These are phyloP conservation scores for Poecilobothrus nobilitatus DNA, from an alignment of 2,888 invertebrate genomes.

Conservation along the genomic window DNA sequence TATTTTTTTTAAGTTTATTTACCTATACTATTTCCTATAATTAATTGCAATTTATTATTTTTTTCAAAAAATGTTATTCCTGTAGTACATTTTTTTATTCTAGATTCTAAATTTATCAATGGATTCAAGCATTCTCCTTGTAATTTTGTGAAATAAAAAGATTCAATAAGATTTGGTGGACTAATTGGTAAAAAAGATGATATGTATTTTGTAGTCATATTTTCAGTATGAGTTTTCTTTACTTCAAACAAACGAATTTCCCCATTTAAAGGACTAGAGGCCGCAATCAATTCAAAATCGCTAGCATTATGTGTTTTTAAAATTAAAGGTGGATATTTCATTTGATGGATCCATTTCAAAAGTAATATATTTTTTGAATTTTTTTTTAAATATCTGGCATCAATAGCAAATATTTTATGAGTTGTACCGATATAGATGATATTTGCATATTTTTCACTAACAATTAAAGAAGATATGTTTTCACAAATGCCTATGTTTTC, in stretches of 20 bases:
- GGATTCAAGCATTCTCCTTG: slow-evolving; percentile 29
- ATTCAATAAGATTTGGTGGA: slow-evolving; percentile 31
- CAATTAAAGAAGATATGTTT: slow-evolving; percentile 30
- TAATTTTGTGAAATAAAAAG: slow-evolving; percentile 26
- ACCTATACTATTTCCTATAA: slow-evolving; percentile 35
- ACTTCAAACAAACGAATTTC: slow-evolving; percentile 35
- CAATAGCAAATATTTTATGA: slow-evolving; percentile 37
- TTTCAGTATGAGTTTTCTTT: slow-evolving; percentile 19
- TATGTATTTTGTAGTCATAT: slow-evolving; percentile 22
- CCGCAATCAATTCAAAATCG: slow-evolving; percentile 31
- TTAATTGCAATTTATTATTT: slow-evolving; percentile 25
- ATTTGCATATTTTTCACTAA: slow-evolving; percentile 31
- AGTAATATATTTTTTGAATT: slow-evolving; percentile 21
- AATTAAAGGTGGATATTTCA: slow-evolving; percentile 33
- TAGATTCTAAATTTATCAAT: slow-evolving; percentile 28
- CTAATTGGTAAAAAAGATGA: slow-evolving; percentile 32
- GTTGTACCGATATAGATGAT: slow-evolving; percentile 36
- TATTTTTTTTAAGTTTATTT: slow-evolving; percentile 17
- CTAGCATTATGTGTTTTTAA: slow-evolving; percentile 27
- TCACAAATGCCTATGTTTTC: slow-evolving; percentile 27
- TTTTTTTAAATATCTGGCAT: slow-evolving; percentile 29
- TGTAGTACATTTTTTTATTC: slow-evolving; percentile 32
- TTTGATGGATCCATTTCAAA: slow-evolving; percentile 37
- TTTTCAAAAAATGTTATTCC: slow-evolving; percentile 31
- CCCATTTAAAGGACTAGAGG: slow-evolving; percentile 29